phyloP scores from a whole-genome alignment of 2,797 vertebrate species.

The Lates japonicus region DNA sequence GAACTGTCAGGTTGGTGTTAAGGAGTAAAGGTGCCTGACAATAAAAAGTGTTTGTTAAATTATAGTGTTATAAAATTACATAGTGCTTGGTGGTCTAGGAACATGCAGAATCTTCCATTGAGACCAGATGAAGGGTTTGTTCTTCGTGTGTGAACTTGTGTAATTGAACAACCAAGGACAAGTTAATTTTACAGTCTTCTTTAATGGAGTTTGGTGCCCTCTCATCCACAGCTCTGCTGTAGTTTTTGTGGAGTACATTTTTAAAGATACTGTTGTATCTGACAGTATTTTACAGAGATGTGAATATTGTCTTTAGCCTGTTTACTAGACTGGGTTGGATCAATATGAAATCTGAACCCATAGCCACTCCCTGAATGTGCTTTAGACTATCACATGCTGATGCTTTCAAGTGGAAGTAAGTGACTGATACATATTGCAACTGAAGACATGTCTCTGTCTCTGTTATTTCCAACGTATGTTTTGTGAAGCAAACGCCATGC shows the following conservation, averaged over 20 bases:
- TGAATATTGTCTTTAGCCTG: constrained; percentile 9
- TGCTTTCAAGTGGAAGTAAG: constrained; percentile 26
- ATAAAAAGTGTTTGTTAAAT: neutral
- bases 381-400: constrained; percentile 61
- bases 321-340: constrained; percentile 59
- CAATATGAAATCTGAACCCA: constrained; percentile 74
- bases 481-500: neutral
- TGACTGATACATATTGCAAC: neutral
- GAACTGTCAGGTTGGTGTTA: neutral
- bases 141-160: neutral
- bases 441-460: neutral
- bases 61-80: neutral
- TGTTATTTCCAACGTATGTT: neutral
- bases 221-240: neutral
- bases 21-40: neutral
- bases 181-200: neutral
- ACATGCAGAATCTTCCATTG: neutral
- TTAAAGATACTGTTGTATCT: neutral
- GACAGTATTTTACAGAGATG: neutral
- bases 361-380: constrained; percentile 50
- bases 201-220: neutral
- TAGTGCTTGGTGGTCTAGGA: neutral
- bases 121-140: neutral
- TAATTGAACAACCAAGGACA: neutral
- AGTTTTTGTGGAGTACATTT: neutral